Conservation (phyloP, 2,113 vertebrate genomes). For the Micromys minutus region DNA sequence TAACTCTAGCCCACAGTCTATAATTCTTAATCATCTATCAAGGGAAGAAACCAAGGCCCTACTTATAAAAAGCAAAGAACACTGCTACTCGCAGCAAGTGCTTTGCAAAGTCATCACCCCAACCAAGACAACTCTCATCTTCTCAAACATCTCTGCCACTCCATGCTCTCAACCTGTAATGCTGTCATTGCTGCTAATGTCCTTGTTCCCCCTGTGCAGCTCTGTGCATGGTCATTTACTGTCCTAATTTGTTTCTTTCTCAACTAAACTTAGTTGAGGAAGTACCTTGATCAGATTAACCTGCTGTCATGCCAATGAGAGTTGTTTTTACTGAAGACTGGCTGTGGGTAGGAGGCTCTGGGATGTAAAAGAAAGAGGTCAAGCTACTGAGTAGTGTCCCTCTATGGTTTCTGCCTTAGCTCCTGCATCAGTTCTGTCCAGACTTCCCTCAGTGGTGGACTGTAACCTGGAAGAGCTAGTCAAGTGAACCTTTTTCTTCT, state of each 20-base stretch:
- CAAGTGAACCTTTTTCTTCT: background rate
- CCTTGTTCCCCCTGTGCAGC: background rate
- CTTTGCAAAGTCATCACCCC: background rate
- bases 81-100: rapidly evolving
- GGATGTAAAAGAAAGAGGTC: background rate
- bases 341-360: background rate
- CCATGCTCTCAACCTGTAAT: background rate
- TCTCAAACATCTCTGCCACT: background rate
- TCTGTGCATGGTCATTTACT: background rate
- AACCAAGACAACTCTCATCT: background rate
- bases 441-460: background rate
- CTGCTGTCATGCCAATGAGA: background rate
- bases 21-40: background rate
- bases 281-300: background rate
- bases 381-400: too few relatives aligned
- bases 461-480: background rate
- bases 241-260: background rate
- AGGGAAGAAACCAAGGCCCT: background rate
- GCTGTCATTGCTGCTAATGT: background rate
- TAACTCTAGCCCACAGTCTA: background rate
- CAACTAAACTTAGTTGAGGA: background rate
- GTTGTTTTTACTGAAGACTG: background rate
- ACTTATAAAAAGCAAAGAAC: background rate
- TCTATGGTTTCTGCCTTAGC: background rate
- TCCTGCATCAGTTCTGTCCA: background rate